Base-by-base conservation (phyloP, 2,113 vertebrate genomes). In the Chaetodon trifascialis region DNA sequence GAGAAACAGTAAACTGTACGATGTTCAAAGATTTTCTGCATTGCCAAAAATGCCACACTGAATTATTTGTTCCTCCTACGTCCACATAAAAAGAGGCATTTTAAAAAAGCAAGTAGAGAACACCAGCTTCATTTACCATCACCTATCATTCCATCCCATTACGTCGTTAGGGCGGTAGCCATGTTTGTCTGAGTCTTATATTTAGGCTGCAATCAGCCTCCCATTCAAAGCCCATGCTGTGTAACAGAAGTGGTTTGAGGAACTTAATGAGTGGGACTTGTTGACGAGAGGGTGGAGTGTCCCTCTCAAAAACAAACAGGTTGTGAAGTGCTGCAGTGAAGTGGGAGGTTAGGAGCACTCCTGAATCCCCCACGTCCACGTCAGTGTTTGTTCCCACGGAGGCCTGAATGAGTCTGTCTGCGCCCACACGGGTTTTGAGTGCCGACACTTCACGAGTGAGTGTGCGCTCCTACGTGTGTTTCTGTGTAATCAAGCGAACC, bases 261-360 rank as follows among this genome's bases (percentile, higher is more conserved):
- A 56, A 38, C 40, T 73, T 74, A 86, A 88, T 62, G 77, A 81
- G 67, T 10, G 4, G 78, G 30, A 70, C 63, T 51, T 66, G 88
- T 76, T 83, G 70, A 62, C 11, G 7, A 5, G 44, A 75, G 79
- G 71, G 79, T 66, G 84, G 73, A 68, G 79, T 46, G n/a, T 62
- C 63, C 44, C 11, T 77, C 49, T 82, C 11, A 6, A 81, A 79
- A 69, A 82, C 76, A 86, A 90, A 87, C 82, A 86, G 54, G 52
- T 67, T 55, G 52, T 71, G 71, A 76, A 83, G 73, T 55, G 40
- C 38, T 73, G 73, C 56, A 47, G 73, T 66, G 21, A 72, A 80
- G 68, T 47, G 83, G 66, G 58, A 55, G 65, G 76, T 56, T 8
- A 74, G 64, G n/a, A 73, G 71, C 30, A 54, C 68, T 64, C 15